Conservation (phyloP, 2,888 invertebrate species). For the Notodonta ziczac region DNA sequence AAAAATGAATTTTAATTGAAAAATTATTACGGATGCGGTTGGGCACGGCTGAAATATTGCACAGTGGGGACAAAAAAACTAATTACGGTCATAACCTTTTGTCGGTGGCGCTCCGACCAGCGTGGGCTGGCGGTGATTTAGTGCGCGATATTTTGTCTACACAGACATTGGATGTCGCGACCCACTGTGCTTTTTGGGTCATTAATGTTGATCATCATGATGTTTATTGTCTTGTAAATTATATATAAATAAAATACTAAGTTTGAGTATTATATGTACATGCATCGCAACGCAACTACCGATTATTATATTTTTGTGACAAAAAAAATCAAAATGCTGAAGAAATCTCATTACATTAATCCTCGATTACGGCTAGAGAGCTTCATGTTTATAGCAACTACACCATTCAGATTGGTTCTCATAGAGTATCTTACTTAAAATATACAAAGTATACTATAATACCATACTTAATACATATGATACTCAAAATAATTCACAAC, state of each 20-base stretch:
- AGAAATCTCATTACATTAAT: no score
- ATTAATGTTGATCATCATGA: conserved; percentile 1
- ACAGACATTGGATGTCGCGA: conserved; percentile 19
- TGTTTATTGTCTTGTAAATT: background rate
- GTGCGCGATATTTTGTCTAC: conserved; percentile 52
- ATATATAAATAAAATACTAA: background rate
- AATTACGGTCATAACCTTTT: conserved; percentile 66
- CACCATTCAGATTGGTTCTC: no score
- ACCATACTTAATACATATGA: no score
- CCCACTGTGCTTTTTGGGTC: conserved; percentile 22
- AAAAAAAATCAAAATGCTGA: no score
- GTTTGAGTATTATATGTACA: no score
- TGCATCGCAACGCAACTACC: no score
- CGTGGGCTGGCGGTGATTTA: conserved; percentile 50
- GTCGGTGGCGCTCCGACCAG: conserved; percentile 47
- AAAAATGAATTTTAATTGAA: conserved; percentile 68
- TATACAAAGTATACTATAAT: no score
- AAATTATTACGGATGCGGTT: conserved; percentile 70
- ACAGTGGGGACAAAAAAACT: conserved; percentile 64
- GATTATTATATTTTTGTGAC: no score
- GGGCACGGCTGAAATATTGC: conserved; percentile 66
- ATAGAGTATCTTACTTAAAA: no score
- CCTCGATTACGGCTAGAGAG: no score
- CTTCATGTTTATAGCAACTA: no score
- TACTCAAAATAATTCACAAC: no score